phyloP scores from a whole-genome alignment of 1,140 invertebrate species.

The Drosophila bipectinata region DNA sequence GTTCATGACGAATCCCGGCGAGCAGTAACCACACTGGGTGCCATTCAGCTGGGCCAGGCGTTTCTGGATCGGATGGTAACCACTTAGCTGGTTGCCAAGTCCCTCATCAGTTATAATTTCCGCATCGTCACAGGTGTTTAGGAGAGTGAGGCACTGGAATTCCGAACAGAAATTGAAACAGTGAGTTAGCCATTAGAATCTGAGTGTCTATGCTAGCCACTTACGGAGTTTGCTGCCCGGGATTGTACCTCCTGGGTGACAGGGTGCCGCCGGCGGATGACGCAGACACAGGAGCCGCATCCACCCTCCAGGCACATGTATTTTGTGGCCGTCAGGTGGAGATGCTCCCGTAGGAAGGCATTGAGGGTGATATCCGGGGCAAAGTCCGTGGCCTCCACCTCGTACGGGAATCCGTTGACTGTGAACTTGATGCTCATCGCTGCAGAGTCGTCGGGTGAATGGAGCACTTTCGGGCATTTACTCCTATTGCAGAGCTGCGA shows the following conservation, averaged over 20 bases:
- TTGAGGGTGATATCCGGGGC: constrained; percentile 87
- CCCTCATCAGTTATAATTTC: constrained; percentile 92
- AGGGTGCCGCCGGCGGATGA: constrained; percentile 85
- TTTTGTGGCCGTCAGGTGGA: constrained; percentile 90
- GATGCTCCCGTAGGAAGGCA: constrained; percentile 87
- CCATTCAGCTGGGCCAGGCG: constrained; percentile 89
- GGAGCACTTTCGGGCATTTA: neutral
- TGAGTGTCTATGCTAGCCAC: constrained; percentile 30
- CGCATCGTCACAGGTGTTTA: constrained; percentile 90
- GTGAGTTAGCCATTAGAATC: neutral
- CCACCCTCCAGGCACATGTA: constrained; percentile 92
- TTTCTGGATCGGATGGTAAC: constrained; percentile 90
- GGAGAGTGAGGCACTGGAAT: constrained; percentile 87
- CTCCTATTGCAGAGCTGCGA: constrained; percentile 53
- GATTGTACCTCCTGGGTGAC: constrained; percentile 85
- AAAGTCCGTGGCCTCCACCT: constrained; percentile 57
- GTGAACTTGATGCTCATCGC: constrained; percentile 69
- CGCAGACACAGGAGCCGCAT: constrained; percentile 91
- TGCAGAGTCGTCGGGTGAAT: constrained; percentile 32
- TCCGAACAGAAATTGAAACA: neutral
- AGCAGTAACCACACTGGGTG: constrained; percentile 92
- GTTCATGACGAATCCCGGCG: constrained; percentile 93
- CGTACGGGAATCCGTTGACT: constrained; percentile 66
- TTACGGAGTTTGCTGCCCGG: constrained; percentile 91
- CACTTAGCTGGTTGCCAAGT: constrained; percentile 87